phyloP scores from a whole-genome alignment of 2,113 vertebrate species.

The Trinectes maculatus region DNA sequence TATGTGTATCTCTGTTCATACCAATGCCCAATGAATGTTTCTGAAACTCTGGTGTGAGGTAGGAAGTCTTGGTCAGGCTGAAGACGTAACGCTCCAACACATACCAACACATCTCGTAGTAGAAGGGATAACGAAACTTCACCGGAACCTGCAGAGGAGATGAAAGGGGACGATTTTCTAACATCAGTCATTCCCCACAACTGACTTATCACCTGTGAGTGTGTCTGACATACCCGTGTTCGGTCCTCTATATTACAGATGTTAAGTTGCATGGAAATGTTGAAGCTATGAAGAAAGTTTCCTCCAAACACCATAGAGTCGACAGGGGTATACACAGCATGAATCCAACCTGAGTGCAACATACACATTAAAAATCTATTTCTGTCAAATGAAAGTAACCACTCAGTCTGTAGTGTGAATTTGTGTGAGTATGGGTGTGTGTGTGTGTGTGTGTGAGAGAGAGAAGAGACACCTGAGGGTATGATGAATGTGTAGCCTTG shows the following conservation, averaged over 20 bases:
- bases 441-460: constrained; percentile 38
- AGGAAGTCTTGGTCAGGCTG: constrained; percentile 91
- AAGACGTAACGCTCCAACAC: constrained; percentile 96
- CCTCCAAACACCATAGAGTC: constrained; percentile 97
- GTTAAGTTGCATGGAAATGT: constrained; percentile 91
- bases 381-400: not conserved
- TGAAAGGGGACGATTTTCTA: not conserved
- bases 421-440: not conserved
- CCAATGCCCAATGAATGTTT: constrained; percentile 94
- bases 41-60: constrained; percentile 96
- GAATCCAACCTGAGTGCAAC: constrained; percentile 69
- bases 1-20: constrained; percentile 65
- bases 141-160: constrained; percentile 86
- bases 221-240: constrained; percentile 85
- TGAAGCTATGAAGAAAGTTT: constrained; percentile 98
- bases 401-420: not conserved
- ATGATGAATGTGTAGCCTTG: constrained; percentile 97
- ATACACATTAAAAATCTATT: not conserved
- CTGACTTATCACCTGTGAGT: not conserved
- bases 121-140: constrained; percentile 98
- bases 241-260: constrained; percentile 90
- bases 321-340: constrained; percentile 92
- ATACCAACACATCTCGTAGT: constrained; percentile 98
- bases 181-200: not conserved
- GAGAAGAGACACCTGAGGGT: constrained; percentile 85